A percentile compares a stretch with the other conserved stretches of the same genome.
Conservation (phyloP, 2,797 vertebrate species). For the Sebastes paucispinis region DNA sequence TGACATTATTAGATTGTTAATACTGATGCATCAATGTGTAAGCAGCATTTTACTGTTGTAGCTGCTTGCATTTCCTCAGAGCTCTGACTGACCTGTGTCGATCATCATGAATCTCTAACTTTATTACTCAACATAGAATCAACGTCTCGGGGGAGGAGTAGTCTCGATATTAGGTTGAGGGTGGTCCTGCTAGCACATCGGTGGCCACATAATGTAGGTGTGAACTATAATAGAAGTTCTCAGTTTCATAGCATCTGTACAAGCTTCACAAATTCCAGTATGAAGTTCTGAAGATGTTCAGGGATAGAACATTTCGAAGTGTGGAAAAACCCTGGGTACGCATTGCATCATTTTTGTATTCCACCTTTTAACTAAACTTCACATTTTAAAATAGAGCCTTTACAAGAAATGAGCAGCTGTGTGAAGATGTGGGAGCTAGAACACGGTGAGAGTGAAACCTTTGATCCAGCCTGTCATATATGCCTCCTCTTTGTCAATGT, state of each 20-base stretch:
- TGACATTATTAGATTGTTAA: neutral
- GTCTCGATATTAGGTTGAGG: neutral
- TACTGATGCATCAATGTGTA: neutral
- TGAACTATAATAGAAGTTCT: neutral
- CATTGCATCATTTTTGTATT: neutral
- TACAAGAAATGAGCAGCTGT: neutral
- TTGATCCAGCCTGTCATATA: neutral
- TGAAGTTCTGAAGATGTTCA: neutral
- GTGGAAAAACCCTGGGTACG: neutral
- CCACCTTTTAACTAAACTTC: neutral
- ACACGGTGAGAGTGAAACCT: conserved; percentile 2
- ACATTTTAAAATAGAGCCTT: neutral
- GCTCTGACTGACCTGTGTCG: neutral
- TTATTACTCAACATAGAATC: neutral
- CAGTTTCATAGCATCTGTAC: neutral
- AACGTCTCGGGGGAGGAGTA: neutral
- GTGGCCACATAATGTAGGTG: neutral
- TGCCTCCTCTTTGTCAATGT: neutral
- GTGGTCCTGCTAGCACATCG: too few species aligned
- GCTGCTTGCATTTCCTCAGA: neutral
- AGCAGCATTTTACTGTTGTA: neutral
- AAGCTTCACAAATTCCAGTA: neutral
- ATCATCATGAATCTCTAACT: neutral
- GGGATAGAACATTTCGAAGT: neutral
- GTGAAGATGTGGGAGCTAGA: neutral